phyloP scores from a whole-genome alignment of 2,113 vertebrate genomes.

The Columbina picui region DNA sequence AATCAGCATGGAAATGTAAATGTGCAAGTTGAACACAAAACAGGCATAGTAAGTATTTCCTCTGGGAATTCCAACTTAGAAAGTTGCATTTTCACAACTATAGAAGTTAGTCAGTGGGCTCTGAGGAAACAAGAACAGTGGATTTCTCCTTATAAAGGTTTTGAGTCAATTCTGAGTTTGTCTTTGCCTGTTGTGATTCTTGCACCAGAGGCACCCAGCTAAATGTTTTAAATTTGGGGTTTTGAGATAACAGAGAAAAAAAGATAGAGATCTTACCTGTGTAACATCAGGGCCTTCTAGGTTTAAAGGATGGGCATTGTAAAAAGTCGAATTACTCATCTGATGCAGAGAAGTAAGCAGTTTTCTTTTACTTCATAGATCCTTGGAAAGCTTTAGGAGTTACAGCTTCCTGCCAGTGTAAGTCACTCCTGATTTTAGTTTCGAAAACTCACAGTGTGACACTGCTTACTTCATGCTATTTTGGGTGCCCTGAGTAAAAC shows the following conservation, averaged over 20 bases:
- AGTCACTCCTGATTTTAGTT: conserved; percentile 62
- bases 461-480: conserved; percentile 74
- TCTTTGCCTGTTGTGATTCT: background rate
- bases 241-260: background rate
- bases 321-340: background rate
- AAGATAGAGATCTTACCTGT: conserved; percentile 61
- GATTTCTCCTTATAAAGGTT: background rate
- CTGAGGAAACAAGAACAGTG: background rate
- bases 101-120: rapidly evolving
- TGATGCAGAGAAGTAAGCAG: background rate
- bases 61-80: background rate
- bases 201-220: background rate
- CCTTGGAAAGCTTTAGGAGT: background rate
- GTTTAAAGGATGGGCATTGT: background rate
- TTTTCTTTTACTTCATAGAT: conserved; percentile 5
- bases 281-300: background rate
- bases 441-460: conserved; percentile 71
- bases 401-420: conserved; percentile 51
- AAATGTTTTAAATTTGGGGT: background rate
- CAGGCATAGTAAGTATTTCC: background rate
- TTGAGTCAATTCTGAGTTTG: background rate
- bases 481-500: conserved; percentile 78
- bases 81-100: background rate
- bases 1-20: background rate
- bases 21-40: background rate